Evolutionary conservation across 1,140 invertebrate genomes (phyloP).

Genomic region (Drosophila sp.): DNA sequence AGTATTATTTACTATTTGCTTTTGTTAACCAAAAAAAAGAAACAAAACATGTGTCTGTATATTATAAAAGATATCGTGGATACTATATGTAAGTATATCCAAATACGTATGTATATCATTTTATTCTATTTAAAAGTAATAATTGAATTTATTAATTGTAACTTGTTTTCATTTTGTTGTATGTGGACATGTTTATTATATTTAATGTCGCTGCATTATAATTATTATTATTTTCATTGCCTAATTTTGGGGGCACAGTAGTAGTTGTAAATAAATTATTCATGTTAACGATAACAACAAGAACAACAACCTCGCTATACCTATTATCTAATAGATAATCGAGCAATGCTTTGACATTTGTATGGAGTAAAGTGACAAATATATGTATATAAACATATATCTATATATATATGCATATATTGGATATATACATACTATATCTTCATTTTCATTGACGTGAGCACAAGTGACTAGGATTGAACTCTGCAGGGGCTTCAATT

Average conservation of each 20-base stretch:
- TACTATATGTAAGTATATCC: background rate
- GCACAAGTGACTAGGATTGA: conserved; percentile 60
- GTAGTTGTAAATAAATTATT: conserved; percentile 5
- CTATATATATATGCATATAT: conserved; percentile 4
- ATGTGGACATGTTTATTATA: background rate
- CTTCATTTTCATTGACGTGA: conserved; percentile 27
- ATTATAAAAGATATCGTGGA: conserved; percentile 18
- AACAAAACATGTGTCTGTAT: too few relatives aligned
- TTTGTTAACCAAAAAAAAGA: too few relatives aligned
- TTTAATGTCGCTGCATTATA: background rate
- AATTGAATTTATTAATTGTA: background rate
- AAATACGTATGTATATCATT: background rate
- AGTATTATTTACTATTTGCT: too few relatives aligned
- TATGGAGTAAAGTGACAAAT: conserved; percentile 1
- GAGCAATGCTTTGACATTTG: background rate
- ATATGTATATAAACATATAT: background rate
- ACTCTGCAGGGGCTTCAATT: conserved; percentile 24
- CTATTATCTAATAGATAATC: conserved; percentile 10
- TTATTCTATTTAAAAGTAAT: too few relatives aligned
- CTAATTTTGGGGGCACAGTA: conserved; percentile 40
- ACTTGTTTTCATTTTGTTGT: background rate
- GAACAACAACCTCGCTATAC: background rate
- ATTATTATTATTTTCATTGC: conserved; percentile 34
- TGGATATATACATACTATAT: too few relatives aligned
- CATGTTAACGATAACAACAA: conserved; percentile 2